These are phyloP conservation scores for Aplodontia rufa DNA, from an alignment of 2,113 vertebrate species.

Conservation along the genomic window DNA sequence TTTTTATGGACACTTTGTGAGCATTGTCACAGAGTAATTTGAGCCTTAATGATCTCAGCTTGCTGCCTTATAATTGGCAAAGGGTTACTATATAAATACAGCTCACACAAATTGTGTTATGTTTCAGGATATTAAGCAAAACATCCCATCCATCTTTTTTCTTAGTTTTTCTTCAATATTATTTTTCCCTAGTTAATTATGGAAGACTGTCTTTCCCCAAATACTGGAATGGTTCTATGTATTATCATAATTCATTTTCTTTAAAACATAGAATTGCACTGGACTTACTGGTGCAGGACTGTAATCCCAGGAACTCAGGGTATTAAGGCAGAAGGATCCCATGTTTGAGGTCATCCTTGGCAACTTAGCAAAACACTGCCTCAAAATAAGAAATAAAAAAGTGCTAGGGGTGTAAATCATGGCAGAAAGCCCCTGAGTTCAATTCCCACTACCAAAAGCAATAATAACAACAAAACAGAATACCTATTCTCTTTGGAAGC, in stretches of 20 bases:
- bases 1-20: neutral
- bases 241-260: conserved; percentile 26
- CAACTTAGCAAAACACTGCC: too few relatives aligned
- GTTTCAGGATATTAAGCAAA: conserved; percentile 22
- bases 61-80: neutral
- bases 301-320: too few relatives aligned
- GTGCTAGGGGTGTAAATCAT: too few relatives aligned
- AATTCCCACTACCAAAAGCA: too few relatives aligned
- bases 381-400: too few relatives aligned
- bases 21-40: neutral
- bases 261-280: conserved; percentile 8
- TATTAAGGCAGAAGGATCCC: too few relatives aligned
- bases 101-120: neutral
- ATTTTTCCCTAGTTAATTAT: conserved; percentile 8
- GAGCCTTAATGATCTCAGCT: neutral
- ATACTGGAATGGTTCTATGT: neutral
- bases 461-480: too few relatives aligned
- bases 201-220: neutral
- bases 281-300: too few relatives aligned
- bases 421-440: too few relatives aligned
- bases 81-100: neutral
- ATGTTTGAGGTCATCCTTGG: too few relatives aligned
- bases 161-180: neutral
- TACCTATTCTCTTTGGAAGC: neutral
- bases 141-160: neutral